phyloP scores from a whole-genome alignment of 2,113 vertebrate genomes.

The Petrocephalus microphthalmus region DNA sequence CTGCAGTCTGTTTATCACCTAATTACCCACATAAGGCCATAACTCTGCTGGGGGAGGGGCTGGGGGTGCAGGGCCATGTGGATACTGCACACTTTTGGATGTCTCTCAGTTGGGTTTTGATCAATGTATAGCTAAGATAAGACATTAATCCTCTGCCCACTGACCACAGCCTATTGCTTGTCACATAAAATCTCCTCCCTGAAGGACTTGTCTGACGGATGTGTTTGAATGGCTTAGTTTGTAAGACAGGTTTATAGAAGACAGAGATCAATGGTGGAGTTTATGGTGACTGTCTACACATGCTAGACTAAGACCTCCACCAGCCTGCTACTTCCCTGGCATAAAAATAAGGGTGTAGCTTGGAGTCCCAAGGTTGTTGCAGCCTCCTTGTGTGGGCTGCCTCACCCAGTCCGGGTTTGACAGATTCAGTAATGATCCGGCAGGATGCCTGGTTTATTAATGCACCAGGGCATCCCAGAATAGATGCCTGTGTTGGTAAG shows the following conservation, averaged over 20 bases:
- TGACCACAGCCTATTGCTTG: slow-evolving; percentile 4
- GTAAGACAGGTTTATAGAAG: slow-evolving; percentile 45
- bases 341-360: neutral
- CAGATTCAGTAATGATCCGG: neutral
- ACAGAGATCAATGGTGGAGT: slow-evolving; percentile 50
- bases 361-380: neutral
- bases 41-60: neutral
- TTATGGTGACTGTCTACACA: slow-evolving; percentile 49
- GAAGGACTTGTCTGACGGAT: slow-evolving; percentile 39
- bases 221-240: slow-evolving; percentile 40
- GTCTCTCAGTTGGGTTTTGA: slow-evolving; percentile 3
- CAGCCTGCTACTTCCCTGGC: neutral
- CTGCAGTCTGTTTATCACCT: slow-evolving; percentile 7
- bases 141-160: slow-evolving; percentile 13
- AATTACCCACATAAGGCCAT: slow-evolving; percentile 3
- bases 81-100: neutral
- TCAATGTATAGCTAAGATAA: slow-evolving; percentile 14
- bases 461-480: neutral
- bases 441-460: neutral
- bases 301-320: slow-evolving; percentile 42
- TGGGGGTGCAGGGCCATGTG: neutral
- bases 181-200: slow-evolving; percentile 14
- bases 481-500: neutral
- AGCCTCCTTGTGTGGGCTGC: neutral
- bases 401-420: neutral